phyloP scores from a whole-genome alignment of 2,797 vertebrate species.

The Chaetophractus vellerosus region DNA sequence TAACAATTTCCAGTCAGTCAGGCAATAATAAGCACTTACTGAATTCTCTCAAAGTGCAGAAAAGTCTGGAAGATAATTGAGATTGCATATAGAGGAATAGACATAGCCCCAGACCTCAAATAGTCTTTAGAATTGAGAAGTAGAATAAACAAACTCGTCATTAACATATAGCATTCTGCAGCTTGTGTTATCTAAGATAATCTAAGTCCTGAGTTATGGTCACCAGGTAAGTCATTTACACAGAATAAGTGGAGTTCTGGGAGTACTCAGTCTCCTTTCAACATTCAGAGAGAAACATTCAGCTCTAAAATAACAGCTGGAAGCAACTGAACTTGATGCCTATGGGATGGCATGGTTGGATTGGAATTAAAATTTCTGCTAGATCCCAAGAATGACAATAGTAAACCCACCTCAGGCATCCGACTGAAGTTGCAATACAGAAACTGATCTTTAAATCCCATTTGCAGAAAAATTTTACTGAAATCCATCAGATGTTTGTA shows the following conservation, averaged over 20 bases:
- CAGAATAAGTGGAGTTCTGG: background rate
- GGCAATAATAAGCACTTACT: constrained; percentile 24
- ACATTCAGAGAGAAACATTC: constrained; percentile 22
- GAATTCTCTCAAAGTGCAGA: constrained; percentile 5
- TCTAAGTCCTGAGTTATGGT: constrained; percentile 5
- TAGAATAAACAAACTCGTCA: background rate
- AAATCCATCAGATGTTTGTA: background rate
- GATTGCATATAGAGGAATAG: background rate
- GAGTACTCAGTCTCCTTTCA: constrained; percentile 54
- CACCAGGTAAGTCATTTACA: constrained; percentile 59
- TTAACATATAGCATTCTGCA: background rate
- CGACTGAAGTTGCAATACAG: constrained; percentile 10
- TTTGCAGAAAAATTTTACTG: constrained; percentile 31
- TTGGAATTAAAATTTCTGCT: constrained; percentile 51
- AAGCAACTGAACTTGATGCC: background rate
- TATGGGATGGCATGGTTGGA: background rate
- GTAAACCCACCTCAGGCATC: background rate
- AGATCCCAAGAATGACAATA: background rate
- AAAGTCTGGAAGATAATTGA: background rate
- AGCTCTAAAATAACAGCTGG: constrained; percentile 57
- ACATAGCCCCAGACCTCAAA: background rate
- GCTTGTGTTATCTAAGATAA: constrained; percentile 1
- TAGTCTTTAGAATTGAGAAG: background rate
- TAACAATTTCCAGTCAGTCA: background rate
- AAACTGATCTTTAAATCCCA: constrained; percentile 32